Base-by-base conservation (phyloP, 1,140 invertebrate species). In the Drosophila willistoni region DNA sequence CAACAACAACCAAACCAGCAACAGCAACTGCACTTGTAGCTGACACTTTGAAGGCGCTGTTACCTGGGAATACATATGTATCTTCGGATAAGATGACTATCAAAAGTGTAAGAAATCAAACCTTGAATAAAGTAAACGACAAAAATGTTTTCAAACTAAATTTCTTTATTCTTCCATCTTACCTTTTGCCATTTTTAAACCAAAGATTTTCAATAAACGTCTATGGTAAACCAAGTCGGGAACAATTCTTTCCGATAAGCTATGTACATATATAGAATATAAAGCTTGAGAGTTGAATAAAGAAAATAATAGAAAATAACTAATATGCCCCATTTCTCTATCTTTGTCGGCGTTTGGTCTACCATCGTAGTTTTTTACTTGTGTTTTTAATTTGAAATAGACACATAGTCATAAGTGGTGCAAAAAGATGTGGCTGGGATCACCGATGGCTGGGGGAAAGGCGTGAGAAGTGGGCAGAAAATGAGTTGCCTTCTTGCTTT, bases 1-100 rank as follows among this genome's bases (percentile, higher is more conserved):
- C 72, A 66, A 55, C 64, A 64, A 36, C 78, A 55, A 67, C 29
- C n/a, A 13, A 72, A 73, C 60, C 64, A 62, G 80, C 79, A 87
- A 67, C 29, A 19, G 19, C 77, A 70, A 64, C 64, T 65, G 80
- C 79, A 87, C 83, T 86, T 82, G 65, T 72, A 57, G 79, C 67
- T 42, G 69, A 73, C 84, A 89, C 83, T 76, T 84, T 82, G 62
- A 63, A 87, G 81, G 19, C 47, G 57, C 39, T 54, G 60, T 59
- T 64, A 44, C 47, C 51, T 29, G 17, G 17, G 66, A n/a, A 51
- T 64, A 41, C 3, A 7, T 29, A 6, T 29, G 29, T 29, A 29
- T 7, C 29, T 29, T 25, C 22, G 29, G 29, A 5, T 29, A 29
- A 29, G 29, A 29, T 29, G 29, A 29, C 6, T 29, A 29, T 6